A percentile compares a stretch with the other conserved stretches of the same genome.
Evolutionary conservation across 1,140 invertebrate species (phyloP).

Genomic region (Colletes gigas): DNA sequence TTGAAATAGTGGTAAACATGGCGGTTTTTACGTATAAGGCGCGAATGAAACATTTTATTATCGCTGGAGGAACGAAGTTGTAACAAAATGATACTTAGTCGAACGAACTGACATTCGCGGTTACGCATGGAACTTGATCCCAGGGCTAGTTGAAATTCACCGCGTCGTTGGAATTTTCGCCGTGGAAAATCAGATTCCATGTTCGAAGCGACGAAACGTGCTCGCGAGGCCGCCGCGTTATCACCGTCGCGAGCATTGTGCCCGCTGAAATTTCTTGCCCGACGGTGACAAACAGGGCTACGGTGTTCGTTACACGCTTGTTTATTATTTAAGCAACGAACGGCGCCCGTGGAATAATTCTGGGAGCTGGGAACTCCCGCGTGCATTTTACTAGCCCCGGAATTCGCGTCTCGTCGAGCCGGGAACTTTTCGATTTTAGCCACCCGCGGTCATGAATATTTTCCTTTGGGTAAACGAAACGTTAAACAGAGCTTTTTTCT

Average conservation of each 20-base stretch:
- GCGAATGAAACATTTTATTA: no score
- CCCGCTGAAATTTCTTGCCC: background rate
- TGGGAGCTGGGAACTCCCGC: background rate
- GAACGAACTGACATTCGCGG: background rate
- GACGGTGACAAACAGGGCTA: background rate
- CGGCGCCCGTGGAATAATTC: background rate
- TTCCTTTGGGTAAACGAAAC: no score
- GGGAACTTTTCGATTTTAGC: background rate
- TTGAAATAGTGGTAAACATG: no score
- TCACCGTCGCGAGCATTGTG: no score
- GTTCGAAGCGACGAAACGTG: slow-evolving; percentile 7
- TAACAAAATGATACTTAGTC: no score
- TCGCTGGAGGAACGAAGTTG: no score
- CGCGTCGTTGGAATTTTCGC: background rate
- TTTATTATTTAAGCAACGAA: background rate
- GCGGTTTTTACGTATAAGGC: no score
- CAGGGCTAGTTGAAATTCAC: background rate
- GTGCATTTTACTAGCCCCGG: background rate
- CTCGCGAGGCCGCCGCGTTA: background rate
- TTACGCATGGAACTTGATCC: background rate
- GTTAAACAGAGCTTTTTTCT: no score
- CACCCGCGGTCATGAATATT: no score
- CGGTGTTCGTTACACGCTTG: background rate
- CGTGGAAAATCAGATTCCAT: background rate
- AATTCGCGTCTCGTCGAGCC: background rate